Conservation (phyloP, 2,888 invertebrate species). For the Glyphotaelius pellucidus region DNA sequence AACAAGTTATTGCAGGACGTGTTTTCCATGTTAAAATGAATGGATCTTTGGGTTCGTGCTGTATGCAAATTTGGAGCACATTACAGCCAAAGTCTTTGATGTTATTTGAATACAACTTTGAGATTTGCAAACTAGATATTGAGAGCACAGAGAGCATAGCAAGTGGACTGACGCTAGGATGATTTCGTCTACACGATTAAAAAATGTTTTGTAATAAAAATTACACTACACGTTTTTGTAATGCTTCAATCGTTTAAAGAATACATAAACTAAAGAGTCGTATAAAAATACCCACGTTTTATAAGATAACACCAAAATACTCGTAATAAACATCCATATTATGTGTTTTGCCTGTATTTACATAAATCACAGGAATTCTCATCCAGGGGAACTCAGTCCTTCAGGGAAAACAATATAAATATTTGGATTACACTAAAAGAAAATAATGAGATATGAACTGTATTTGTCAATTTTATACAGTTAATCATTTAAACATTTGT, state of each 20-base stretch:
- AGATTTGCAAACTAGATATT: neutral
- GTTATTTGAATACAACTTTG: neutral
- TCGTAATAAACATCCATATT: too few species aligned
- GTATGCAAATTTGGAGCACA: neutral
- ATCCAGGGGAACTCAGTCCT: too few species aligned
- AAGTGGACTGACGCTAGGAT: neutral
- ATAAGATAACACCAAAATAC: neutral
- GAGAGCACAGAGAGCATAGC: neutral
- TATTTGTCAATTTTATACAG: neutral
- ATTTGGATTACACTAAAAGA: too few species aligned
- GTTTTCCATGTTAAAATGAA: neutral
- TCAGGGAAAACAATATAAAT: too few species aligned
- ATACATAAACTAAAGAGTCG: neutral
- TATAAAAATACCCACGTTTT: neutral
- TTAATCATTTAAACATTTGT: neutral
- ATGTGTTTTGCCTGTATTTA: too few species aligned
- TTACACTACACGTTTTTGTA: neutral
- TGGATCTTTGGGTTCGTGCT: neutral
- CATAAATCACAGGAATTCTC: too few species aligned
- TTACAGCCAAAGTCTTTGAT: slow-evolving; percentile 2
- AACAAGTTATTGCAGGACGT: neutral
- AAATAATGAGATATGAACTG: neutral
- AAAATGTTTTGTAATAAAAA: neutral
- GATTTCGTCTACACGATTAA: neutral
- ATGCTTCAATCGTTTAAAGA: neutral